These are phyloP conservation scores for Alexandromys fortis DNA, from an alignment of 2,113 vertebrate species.

Conservation along the genomic window DNA sequence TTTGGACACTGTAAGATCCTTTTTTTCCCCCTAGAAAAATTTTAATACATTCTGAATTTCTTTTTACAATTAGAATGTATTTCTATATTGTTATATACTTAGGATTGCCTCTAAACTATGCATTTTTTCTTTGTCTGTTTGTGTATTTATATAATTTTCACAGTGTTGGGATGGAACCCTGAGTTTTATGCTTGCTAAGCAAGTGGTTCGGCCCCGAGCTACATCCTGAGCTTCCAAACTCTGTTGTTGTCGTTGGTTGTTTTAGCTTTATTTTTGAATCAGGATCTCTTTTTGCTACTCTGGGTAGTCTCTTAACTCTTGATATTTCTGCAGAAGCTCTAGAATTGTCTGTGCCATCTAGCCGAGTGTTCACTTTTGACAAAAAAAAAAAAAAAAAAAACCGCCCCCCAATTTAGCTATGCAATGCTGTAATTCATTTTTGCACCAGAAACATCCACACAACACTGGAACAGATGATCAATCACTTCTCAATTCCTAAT, in stretches of 20 bases:
- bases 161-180: background rate
- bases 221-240: background rate
- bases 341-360: no score
- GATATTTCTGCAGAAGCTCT: background rate
- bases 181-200: background rate
- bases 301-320: background rate
- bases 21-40: background rate
- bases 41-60: background rate
- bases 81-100: background rate
- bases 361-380: background rate
- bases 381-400: background rate
- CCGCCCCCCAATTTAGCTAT: background rate
- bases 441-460: background rate
- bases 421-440: background rate
- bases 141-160: background rate
- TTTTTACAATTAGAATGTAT: background rate
- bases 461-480: background rate
- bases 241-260: background rate
- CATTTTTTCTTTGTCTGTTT: background rate
- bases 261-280: background rate
- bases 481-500: background rate
- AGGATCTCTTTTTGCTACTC: background rate
- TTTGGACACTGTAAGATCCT: background rate
- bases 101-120: background rate
- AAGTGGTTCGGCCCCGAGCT: background rate